Conservation (phyloP, 1,140 invertebrate species). For the Triops cancriformis region DNA sequence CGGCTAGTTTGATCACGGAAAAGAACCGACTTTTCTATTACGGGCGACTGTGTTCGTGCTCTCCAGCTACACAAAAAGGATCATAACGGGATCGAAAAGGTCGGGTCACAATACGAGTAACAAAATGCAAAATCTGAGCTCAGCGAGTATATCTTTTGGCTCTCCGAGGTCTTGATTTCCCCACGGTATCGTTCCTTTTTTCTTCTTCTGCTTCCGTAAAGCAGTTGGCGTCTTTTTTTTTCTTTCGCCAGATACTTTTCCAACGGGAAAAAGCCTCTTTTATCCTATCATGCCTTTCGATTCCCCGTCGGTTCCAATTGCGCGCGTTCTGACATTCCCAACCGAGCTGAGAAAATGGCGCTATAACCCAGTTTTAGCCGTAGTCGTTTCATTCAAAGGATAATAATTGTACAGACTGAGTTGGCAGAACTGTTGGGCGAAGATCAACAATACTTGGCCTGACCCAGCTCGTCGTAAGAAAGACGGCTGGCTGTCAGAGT, state of each 20-base stretch:
- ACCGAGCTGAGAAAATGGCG: not conserved
- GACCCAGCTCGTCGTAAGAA: no score
- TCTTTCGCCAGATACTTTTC: not conserved
- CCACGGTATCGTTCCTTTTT: not conserved
- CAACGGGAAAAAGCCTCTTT: not conserved
- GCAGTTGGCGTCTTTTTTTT: not conserved
- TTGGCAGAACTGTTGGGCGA: not conserved
- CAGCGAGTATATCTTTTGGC: not conserved
- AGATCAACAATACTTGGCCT: no score
- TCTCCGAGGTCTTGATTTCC: not conserved
- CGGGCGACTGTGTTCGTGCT: not conserved
- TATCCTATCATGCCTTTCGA: constrained; percentile 6
- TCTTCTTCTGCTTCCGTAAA: not conserved
- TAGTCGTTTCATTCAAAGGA: not conserved
- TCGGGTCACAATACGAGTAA: not conserved
- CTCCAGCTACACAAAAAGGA: not conserved
- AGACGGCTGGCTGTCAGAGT: no score
- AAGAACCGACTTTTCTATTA: no score
- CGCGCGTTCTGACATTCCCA: not conserved
- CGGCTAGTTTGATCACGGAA: no score
- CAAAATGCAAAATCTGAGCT: not conserved
- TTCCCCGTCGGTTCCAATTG: not conserved
- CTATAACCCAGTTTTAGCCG: not conserved
- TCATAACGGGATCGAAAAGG: not conserved
- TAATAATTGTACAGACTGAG: not conserved